phyloP scores from a whole-genome alignment of 2,797 vertebrate species.

The Acipenser oxyrinchus region DNA sequence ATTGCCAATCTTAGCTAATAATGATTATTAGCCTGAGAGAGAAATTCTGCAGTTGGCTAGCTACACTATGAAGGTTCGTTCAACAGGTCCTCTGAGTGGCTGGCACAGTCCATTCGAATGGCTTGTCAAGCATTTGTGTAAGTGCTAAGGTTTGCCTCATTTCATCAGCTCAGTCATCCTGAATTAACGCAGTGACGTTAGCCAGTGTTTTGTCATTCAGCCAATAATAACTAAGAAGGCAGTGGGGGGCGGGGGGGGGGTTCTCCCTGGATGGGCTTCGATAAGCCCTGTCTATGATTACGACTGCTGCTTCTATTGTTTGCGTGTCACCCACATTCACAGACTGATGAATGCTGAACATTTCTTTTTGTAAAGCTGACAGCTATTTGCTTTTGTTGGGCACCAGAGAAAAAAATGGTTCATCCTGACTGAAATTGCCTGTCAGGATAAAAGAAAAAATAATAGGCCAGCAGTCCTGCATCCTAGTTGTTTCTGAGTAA shows the following conservation, averaged over 20 bases:
- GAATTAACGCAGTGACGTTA: background rate
- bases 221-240: background rate
- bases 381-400: too few relatives aligned
- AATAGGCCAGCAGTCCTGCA: too few relatives aligned
- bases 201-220: background rate
- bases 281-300: conserved; percentile 56
- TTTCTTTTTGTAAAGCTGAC: too few relatives aligned
- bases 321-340: conserved; percentile 20
- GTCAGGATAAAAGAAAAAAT: too few relatives aligned
- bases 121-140: background rate
- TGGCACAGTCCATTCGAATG: background rate
- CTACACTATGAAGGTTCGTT: too few relatives aligned
- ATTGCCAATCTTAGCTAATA: too few relatives aligned
- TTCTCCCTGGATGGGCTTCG: background rate
- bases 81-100: background rate
- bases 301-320: conserved; percentile 53
- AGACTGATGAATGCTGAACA: conserved; percentile 25
- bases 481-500: too few relatives aligned
- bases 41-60: too few relatives aligned
- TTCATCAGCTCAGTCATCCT: background rate
- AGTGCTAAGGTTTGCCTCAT: background rate
- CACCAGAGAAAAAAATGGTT: too few relatives aligned
- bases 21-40: too few relatives aligned
- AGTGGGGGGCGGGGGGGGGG: background rate
- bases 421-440: too few relatives aligned